Evolutionary conservation across 1,140 invertebrate species (phyloP).

Genomic region (Ips nitidus): DNA sequence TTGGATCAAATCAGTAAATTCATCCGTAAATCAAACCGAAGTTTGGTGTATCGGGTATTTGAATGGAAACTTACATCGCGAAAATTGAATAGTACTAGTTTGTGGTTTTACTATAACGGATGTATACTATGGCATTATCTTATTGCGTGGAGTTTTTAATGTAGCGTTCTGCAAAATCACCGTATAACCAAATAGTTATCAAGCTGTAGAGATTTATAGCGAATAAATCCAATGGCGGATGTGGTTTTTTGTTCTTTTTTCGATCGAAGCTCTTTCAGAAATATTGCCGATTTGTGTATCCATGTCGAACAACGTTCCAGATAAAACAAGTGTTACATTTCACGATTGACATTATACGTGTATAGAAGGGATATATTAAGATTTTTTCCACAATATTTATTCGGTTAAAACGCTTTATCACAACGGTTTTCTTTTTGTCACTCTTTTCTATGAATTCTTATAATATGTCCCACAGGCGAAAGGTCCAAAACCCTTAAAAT

Average conservation of each 20-base stretch:
- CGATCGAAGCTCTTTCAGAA: neutral
- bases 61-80: constrained; percentile 8
- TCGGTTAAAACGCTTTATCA: no score
- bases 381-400: no score
- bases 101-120: neutral
- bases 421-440: no score
- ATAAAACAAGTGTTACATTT: constrained; percentile 13
- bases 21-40: neutral
- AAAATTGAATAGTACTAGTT: neutral
- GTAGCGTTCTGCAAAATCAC: neutral
- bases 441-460: no score
- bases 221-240: constrained; percentile 14
- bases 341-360: constrained; percentile 4
- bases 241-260: constrained; percentile 4
- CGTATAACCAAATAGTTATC: constrained; percentile 6
- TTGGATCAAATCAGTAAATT: constrained; percentile 10
- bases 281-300: constrained; percentile 16
- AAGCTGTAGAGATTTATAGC: constrained; percentile 6
- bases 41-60: constrained; percentile 4
- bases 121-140: neutral
- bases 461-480: neutral
- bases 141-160: neutral
- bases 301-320: constrained; percentile 12
- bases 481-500: neutral
- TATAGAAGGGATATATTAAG: constrained; percentile 3